Evolutionary conservation across 2,888 invertebrate species (phyloP).

Genomic region (Drosophila gaucha): DNA sequence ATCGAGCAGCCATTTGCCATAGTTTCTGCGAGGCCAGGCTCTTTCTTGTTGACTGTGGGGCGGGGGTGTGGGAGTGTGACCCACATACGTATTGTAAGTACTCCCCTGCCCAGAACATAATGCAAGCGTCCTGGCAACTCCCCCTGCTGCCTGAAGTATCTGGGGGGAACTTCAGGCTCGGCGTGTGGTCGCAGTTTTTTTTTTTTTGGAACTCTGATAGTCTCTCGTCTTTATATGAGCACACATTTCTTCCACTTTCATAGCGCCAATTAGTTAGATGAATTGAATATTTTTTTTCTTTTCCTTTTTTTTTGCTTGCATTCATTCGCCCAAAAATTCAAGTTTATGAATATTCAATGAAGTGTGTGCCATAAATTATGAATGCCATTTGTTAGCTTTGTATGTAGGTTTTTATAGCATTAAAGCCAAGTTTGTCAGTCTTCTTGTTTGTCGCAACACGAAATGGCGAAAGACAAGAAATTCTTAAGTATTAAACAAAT

Average conservation of each 20-base stretch:
- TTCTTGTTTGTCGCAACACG: neutral
- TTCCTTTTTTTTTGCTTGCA: neutral
- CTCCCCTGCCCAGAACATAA: constrained; percentile 21
- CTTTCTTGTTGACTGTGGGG: constrained; percentile 26
- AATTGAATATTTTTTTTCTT: constrained; percentile 58
- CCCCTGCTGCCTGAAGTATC: constrained; percentile 6
- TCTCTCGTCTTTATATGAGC: constrained; percentile 10
- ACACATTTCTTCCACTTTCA: constrained; percentile 56
- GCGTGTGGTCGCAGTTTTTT: constrained; percentile 46
- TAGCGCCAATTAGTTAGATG: constrained; percentile 76
- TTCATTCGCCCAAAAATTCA: constrained; percentile 55
- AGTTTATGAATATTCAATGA: constrained; percentile 80
- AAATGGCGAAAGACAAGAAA: neutral
- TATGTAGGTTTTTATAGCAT: constrained; percentile 61
- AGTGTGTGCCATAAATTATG: constrained; percentile 74
- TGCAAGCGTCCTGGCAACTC: constrained; percentile 72
- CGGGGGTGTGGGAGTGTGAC: constrained; percentile 41
- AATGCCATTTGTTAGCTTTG: constrained; percentile 73
- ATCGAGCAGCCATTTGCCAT: constrained; percentile 31
- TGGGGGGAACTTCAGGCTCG: constrained; percentile 23
- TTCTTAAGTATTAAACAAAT: neutral
- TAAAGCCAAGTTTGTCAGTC: neutral
- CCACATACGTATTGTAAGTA: constrained; percentile 48
- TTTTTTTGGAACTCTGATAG: neutral
- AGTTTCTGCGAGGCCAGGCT: constrained; percentile 45